A percentile compares a stretch with the other conserved stretches of the same genome.
phyloP scores from a whole-genome alignment of 1,140 invertebrate genomes.

The Achroia grisella region DNA sequence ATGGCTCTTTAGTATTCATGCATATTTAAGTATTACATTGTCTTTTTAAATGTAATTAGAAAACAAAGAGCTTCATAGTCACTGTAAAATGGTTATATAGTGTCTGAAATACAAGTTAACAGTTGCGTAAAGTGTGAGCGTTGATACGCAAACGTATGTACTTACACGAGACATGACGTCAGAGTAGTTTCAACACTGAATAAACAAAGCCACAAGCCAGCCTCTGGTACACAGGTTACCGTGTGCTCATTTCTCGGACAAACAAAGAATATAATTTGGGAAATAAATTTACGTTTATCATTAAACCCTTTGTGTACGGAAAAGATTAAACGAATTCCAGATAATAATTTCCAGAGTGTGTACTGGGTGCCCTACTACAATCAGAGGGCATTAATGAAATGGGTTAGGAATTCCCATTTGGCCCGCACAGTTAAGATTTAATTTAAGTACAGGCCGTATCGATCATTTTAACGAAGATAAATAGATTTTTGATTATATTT shows the following conservation, averaged over 20 bases:
- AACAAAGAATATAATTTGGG: conserved; percentile 39
- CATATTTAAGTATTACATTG: conserved; percentile 11
- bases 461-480: conserved; percentile 56
- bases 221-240: conserved; percentile 24
- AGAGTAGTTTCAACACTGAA: conserved; percentile 47
- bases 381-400: conserved; percentile 8
- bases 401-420: conserved; percentile 26
- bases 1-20: conserved; percentile 8
- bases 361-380: conserved; percentile 17
- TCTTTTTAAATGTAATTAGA: conserved; percentile 4
- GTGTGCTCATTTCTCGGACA: conserved; percentile 55
- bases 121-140: conserved; percentile 36
- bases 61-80: background rate
- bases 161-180: conserved; percentile 36
- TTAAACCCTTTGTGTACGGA: conserved; percentile 5
- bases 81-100: background rate
- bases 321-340: conserved; percentile 5
- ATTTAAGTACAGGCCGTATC: conserved; percentile 55
- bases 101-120: conserved; percentile 14
- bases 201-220: conserved; percentile 51
- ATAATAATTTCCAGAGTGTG: conserved; percentile 16
- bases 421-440: conserved; percentile 59
- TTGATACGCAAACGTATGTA: conserved; percentile 13
- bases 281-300: conserved; percentile 9
- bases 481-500: conserved; percentile 45